These are phyloP conservation scores for Axea sp. DNA, from an alignment of 2,888 invertebrate genomes.

Conservation along the genomic window DNA sequence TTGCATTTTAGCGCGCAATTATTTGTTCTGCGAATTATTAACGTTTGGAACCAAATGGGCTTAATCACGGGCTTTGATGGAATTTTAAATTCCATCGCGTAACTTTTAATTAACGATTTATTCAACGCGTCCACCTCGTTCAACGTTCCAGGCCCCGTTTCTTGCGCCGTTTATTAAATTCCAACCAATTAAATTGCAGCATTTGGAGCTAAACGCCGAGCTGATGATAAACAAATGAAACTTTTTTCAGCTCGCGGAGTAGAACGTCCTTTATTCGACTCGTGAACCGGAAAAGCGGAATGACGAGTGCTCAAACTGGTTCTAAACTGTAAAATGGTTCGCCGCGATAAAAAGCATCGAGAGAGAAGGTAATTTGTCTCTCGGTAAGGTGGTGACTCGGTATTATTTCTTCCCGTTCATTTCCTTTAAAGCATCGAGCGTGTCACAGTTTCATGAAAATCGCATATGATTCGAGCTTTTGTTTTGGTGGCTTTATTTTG, in stretches of 20 bases:
- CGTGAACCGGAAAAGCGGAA: slow-evolving; percentile 11
- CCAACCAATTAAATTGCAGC: too few species aligned
- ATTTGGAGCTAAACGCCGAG: too few species aligned
- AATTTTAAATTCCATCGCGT: slow-evolving; percentile 22
- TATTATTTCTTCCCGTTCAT: slow-evolving; percentile 27
- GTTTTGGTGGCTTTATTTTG: slow-evolving; percentile 30
- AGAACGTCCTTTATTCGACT: background rate
- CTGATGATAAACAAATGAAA: slow-evolving; percentile 7
- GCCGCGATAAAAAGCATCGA: background rate
- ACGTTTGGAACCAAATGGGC: slow-evolving; percentile 30
- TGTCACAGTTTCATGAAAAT: slow-evolving; percentile 40
- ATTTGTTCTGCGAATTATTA: slow-evolving; percentile 32
- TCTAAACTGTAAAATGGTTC: slow-evolving; percentile 32
- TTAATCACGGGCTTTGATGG: slow-evolving; percentile 34
- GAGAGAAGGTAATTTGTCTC: slow-evolving; percentile 14
- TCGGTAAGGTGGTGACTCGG: slow-evolving; percentile 12
- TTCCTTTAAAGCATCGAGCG: slow-evolving; percentile 26
- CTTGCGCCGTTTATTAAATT: too few species aligned
- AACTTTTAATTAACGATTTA: slow-evolving; percentile 41
- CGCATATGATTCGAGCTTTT: slow-evolving; percentile 30
- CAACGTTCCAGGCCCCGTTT: too few species aligned
- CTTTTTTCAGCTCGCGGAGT: background rate
- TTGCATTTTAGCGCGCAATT: slow-evolving; percentile 14
- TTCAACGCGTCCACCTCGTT: too few species aligned
- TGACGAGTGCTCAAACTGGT: slow-evolving; percentile 9